Base-by-base conservation (phyloP, 2,797 vertebrate species). In the Cyprinodon diabolis region DNA sequence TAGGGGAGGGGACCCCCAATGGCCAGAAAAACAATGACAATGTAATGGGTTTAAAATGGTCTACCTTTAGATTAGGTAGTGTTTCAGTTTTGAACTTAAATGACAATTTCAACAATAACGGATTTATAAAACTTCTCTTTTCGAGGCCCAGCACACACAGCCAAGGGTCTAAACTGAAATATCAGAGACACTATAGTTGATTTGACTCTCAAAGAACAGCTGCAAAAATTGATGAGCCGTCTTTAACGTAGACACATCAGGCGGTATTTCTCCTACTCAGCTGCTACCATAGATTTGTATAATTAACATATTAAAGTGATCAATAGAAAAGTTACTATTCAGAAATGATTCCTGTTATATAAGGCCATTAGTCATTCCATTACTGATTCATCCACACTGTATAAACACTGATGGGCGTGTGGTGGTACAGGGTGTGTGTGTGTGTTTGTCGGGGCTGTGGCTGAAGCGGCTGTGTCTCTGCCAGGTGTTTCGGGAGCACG, bases 401-500 rank as follows among this genome's bases (percentile, higher is more conserved):
- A 49, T 68, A 69, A 75, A 52, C 25, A 62, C 63, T 69, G 10
- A 76, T 76, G 47, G 51, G 37, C 43, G 3, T 58, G 52, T 9
- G 77, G 80, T 23, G 87, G 58, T 78, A 71, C 85, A 43, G 66
- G 78, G 86, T 52, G 43, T 23, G 76, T 77, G 78, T 80, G 55
- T 30, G 79, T 30, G 75, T 54, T 72, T 77, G 78, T 74, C 73
- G 81, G 87, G 85, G 82, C 85, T 87, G 88, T 86, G 89, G 91
- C 91, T 94, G 91, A 94, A 92, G 92, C 82, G 79, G 90, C 90
- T 93, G 91, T 94, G 84, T 93, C 86, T 92, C 85, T 65, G 89
- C 72, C 86, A 99, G 98, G 97, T 98, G 87, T 99, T 99, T 95
- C 95, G 96, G 82, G 98, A 99, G 84, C 98, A 99, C 92, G 96